phyloP scores from a whole-genome alignment of 2,113 vertebrate genomes.

The Prochilodus magdalenae region DNA sequence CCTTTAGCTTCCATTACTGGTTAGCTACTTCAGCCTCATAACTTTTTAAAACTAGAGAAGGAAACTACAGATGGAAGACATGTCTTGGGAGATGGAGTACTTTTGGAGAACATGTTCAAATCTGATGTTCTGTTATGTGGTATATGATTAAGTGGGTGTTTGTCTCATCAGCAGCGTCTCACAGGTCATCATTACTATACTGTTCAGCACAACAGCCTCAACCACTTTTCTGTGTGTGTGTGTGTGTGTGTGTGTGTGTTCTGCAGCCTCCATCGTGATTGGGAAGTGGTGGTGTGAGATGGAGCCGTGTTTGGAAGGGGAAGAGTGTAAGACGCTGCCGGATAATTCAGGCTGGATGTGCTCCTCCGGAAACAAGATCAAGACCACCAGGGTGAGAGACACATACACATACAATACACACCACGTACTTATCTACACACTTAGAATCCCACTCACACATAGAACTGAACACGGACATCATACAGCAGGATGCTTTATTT shows the following conservation, averaged over 20 bases:
- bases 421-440: neutral
- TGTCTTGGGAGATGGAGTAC: no score
- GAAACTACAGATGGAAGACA: no score
- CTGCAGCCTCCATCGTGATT: constrained; percentile 82
- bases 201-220: no score
- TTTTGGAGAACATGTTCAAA: no score
- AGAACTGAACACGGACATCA: neutral
- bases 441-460: no score
- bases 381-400: constrained; percentile 81
- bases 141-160: no score
- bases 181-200: no score
- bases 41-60: no score
- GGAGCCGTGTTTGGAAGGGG: constrained; percentile 85
- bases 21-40: no score
- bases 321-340: constrained; percentile 85
- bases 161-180: no score
- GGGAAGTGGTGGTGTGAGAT: constrained; percentile 89
- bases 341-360: constrained; percentile 89
- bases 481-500: neutral
- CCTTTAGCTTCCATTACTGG: no score
- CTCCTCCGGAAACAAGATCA: constrained; percentile 82
- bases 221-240: neutral
- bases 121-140: no score
- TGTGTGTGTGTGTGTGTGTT: constrained; percentile 39
- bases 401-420: constrained; percentile 29